Evolutionary conservation across 2,797 vertebrate genomes (phyloP).

Genomic region (Crax fasciolata): DNA sequence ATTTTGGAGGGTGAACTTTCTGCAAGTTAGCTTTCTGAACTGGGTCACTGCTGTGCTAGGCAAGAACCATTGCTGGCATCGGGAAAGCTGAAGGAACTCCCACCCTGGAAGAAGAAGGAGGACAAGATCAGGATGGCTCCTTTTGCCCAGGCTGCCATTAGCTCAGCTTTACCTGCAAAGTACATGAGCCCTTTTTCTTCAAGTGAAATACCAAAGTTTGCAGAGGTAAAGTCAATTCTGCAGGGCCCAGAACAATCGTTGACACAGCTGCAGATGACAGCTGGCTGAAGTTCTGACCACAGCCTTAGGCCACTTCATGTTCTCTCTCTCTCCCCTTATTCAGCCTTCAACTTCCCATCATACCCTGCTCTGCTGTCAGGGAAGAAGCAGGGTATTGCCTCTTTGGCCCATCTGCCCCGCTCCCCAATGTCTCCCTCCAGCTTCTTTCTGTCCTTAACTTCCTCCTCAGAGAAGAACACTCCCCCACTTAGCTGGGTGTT

Average conservation of each 20-base stretch:
- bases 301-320: not conserved
- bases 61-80: slow-evolving; percentile 64
- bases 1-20: slow-evolving; percentile 41
- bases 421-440: not conserved
- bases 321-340: not conserved
- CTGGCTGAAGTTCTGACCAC: not conserved
- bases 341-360: not conserved
- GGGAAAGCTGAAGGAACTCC: slow-evolving; percentile 26
- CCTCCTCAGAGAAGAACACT: not conserved
- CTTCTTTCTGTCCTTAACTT: not conserved
- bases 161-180: slow-evolving; percentile 27
- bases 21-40: slow-evolving; percentile 65
- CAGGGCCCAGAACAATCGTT: not conserved
- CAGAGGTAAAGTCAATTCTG: not conserved
- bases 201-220: not conserved
- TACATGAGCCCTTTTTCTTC: not conserved
- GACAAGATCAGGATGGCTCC: slow-evolving; percentile 60
- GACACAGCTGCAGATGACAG: not conserved
- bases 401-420: not conserved
- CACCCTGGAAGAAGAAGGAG: slow-evolving; percentile 76
- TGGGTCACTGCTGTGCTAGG: slow-evolving; percentile 42
- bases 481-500: not conserved
- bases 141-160: not conserved
- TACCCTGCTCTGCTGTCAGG: not conserved
- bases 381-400: not conserved